Evolutionary conservation across 2,888 invertebrate species (phyloP), one percentile per base, ranked within the genome.

Genomic region (Dasypogon diadema): DNA sequence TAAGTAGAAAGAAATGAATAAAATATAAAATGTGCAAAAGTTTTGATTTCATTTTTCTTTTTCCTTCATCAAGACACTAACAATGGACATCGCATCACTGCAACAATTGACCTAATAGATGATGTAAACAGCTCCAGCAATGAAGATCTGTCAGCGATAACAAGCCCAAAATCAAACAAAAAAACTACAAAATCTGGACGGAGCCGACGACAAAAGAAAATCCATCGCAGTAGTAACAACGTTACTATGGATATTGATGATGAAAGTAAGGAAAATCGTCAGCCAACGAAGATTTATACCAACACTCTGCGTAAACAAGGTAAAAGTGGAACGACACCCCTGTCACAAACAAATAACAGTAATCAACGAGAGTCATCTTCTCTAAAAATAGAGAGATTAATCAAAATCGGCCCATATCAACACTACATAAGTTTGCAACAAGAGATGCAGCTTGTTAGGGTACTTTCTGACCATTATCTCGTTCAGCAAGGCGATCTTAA

Each of bases 401-500:
- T 46, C 0, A 74, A 55, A 14, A 42, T 46, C 10, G 46, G 26
- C 1, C 21, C 56, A 12, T 74, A 55, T 10, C 37, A 42, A 42
- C 37, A 37, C 22, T 65, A 77, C 82, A 5, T 86, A 87, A 77
- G 80, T 89, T 24, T 85, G 87, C 80, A 89, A 34, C 82, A 83
- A 4, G 90, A 91, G 80, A 85, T 85, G 18, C 88, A 89, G 78
- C 83, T 93, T 80, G 88, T 87, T 55, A 85, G 87, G 63, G 87
- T 89, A 54, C 85, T 94, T 60, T 88, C 88, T 2, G 48, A 65
- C 1, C 88, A 88, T 75, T 92, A 92, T 84, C 82, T 91, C 18
- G 87, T 94, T 63, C 88, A 89, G 22, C 87, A 87, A 5, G 89
- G 90, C 79, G 88, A 91, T 77, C 87, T 93, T 84, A 87, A 90